A percentile compares a stretch with the other conserved stretches of the same genome.
Conservation (phyloP, 2,888 invertebrate species). For the Andricus quercusramuli region DNA sequence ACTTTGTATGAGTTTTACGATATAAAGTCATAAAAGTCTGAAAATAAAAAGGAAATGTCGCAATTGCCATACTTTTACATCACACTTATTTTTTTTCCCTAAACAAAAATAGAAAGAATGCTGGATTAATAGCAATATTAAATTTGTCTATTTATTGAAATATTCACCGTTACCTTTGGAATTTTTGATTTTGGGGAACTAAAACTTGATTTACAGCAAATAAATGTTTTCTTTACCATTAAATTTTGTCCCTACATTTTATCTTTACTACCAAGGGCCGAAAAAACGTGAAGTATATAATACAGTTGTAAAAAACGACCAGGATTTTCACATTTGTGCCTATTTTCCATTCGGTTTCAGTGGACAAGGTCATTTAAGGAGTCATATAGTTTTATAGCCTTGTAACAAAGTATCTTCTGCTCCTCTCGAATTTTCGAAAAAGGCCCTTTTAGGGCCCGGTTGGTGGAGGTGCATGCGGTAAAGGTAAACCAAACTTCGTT, state of each 20-base stretch:
- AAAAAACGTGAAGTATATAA: not conserved
- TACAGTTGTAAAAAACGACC: conserved; percentile 7
- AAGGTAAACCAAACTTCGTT: conserved; percentile 18
- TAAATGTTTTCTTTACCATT: too few species aligned
- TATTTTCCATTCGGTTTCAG: conserved; percentile 4
- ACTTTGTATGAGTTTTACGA: too few species aligned
- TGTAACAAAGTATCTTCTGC: conserved; percentile 11
- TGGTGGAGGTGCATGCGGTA: conserved; percentile 25
- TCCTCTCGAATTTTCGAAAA: conserved; percentile 1
- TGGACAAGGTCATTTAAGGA: conserved; percentile 14
- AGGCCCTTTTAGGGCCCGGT: conserved; percentile 19
- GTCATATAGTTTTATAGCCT: conserved; percentile 29
- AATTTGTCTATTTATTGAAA: too few species aligned
- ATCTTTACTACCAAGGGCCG: not conserved
- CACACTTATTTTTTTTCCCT: too few species aligned
- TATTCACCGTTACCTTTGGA: too few species aligned
- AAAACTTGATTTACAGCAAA: too few species aligned
- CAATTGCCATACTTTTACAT: too few species aligned
- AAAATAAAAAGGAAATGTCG: too few species aligned
- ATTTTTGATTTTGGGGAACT: too few species aligned
- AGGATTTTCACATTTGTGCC: conserved; percentile 18
- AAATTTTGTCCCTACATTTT: not conserved
- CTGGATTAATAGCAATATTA: too few species aligned
- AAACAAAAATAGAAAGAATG: too few species aligned
- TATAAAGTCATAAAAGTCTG: too few species aligned